phyloP scores from a whole-genome alignment of 2,888 invertebrate species.

The Aphodius sticticus region DNA sequence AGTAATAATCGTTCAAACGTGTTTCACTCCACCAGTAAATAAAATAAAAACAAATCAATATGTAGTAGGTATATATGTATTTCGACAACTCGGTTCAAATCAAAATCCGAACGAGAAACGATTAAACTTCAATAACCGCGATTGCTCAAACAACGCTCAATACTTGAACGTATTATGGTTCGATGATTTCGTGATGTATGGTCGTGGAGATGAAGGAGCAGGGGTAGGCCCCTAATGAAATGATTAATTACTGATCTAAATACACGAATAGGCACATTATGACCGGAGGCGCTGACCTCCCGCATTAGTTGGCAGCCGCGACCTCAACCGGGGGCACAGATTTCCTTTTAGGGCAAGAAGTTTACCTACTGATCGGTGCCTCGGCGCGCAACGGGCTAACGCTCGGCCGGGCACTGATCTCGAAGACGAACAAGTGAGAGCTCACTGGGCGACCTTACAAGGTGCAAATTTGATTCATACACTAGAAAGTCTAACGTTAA shows the following conservation, averaged over 20 bases:
- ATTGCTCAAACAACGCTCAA: no score
- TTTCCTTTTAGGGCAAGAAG: conserved; percentile 30
- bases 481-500: conserved; percentile 16
- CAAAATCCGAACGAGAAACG: no score
- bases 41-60: no score
- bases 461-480: conserved; percentile 25
- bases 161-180: no score
- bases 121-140: no score
- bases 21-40: no score
- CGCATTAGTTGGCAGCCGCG: conserved; percentile 17
- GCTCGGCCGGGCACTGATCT: not conserved
- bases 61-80: no score
- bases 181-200: not conserved
- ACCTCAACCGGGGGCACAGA: conserved; percentile 30
- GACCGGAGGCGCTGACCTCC: conserved; percentile 16
- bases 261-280: conserved; percentile 22
- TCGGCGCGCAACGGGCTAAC: not conserved
- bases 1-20: no score
- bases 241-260: conserved; percentile 23
- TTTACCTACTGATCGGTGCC: conserved; percentile 23
- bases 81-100: no score
- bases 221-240: conserved; percentile 19
- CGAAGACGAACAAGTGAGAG: conserved; percentile 4
- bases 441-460: conserved; percentile 13
- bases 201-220: not conserved